phyloP scores from a whole-genome alignment of 2,113 vertebrate genomes.

The Chloropsis cyanopogon region DNA sequence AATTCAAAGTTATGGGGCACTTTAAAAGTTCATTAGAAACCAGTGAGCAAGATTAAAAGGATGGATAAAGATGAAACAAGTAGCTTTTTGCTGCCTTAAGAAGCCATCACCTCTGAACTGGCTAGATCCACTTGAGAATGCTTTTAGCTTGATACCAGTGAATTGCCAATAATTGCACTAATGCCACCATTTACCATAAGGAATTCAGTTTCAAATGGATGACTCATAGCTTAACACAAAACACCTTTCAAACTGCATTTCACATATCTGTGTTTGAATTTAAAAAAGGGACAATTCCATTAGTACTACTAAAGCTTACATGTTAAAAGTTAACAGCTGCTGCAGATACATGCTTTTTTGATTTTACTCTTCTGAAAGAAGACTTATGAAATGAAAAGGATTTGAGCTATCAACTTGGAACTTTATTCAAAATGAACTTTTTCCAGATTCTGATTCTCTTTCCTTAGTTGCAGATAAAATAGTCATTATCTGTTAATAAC shows the following conservation, averaged over 20 bases:
- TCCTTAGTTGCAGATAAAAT: neutral
- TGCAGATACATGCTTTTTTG: rapidly evolving
- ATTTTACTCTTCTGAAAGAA: neutral
- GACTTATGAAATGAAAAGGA: neutral
- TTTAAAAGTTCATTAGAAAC: neutral
- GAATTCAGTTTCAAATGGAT: neutral
- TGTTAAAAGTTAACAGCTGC: neutral
- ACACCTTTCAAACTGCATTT: neutral
- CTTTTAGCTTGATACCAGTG: neutral
- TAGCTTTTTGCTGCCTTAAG: neutral
- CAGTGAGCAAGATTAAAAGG: neutral
- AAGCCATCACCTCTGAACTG: neutral
- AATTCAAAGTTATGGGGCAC: neutral
- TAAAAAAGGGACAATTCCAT: neutral
- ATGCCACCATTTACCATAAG: neutral
- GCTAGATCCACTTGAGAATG: neutral
- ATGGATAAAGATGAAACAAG: neutral
- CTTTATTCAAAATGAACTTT: neutral
- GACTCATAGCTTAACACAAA: neutral
- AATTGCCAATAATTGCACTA: neutral
- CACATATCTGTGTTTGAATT: neutral
- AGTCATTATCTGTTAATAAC: neutral
- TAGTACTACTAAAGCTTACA: neutral
- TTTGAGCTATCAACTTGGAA: neutral
- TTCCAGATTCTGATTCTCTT: neutral